A percentile compares a stretch with the other conserved stretches of the same genome.
These are phyloP conservation scores for Fregetta grallaria DNA, from an alignment of 2,113 vertebrate genomes.

Conservation along the genomic window DNA sequence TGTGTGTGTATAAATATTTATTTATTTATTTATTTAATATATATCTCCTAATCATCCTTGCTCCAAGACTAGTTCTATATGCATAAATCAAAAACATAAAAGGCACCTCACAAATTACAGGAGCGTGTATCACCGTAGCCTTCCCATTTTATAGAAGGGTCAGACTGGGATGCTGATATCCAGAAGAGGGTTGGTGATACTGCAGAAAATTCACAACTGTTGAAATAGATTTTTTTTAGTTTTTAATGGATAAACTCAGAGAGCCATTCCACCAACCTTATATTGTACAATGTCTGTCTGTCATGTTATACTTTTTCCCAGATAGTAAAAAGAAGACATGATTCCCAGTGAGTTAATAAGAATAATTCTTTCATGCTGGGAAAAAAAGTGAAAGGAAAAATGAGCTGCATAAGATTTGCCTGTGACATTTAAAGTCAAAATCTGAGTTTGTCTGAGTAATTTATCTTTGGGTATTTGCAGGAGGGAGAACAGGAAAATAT, in stretches of 20 bases:
- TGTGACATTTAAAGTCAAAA: slow-evolving; percentile 32
- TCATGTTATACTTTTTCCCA: background rate
- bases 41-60: background rate
- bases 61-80: background rate
- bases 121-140: background rate
- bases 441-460: slow-evolving; percentile 9
- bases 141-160: background rate
- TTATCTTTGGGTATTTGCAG: slow-evolving; percentile 29
- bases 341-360: background rate
- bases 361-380: background rate
- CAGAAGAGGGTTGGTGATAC: background rate
- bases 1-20: background rate
- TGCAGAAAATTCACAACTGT: background rate
- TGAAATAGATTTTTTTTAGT: background rate
- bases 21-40: background rate
- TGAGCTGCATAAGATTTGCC: background rate
- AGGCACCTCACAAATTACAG: background rate
- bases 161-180: background rate
- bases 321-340: background rate
- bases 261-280: background rate
- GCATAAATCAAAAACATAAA: rapidly evolving
- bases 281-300: background rate
- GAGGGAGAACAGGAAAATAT: slow-evolving; percentile 14
- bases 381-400: background rate
- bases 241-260: background rate